Percentiles rank a stretch among this genome's conserved stretches.
phyloP scores from a whole-genome alignment of 2,113 vertebrate species.

The Uropsilus gracilis region DNA sequence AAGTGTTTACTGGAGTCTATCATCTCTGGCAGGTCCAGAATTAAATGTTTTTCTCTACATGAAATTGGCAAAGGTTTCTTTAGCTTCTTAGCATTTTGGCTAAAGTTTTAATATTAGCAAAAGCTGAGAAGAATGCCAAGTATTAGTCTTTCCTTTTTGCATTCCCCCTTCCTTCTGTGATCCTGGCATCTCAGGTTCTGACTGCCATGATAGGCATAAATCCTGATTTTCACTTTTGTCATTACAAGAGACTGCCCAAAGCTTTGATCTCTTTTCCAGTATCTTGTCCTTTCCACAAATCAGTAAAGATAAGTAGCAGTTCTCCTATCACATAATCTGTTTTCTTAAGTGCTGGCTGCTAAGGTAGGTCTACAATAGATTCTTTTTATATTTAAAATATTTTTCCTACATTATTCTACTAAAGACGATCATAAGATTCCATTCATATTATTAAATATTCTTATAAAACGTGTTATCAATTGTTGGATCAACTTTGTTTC shows the following conservation, averaged over 20 bases:
- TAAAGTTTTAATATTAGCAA: constrained; percentile 28
- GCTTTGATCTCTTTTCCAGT: neutral
- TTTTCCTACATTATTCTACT: neutral
- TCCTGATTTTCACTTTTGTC: neutral
- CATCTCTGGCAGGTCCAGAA: neutral
- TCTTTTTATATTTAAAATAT: neutral
- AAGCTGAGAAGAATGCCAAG: neutral
- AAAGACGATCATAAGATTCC: neutral
- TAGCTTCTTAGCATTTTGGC: neutral
- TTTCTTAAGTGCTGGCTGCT: neutral
- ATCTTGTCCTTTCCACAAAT: neutral
- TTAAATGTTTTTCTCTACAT: neutral
- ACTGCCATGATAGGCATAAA: neutral
- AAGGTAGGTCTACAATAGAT: neutral
- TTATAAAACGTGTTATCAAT: neutral
- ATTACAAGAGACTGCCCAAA: neutral
- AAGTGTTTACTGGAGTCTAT: neutral
- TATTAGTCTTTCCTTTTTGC: neutral
- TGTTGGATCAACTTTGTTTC: neutral
- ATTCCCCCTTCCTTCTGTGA: neutral
- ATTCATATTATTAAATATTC: neutral
- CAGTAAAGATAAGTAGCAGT: neutral
- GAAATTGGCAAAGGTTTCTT: constrained; percentile 21
- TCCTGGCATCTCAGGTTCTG: neutral
- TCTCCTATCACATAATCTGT: neutral